phyloP scores from a whole-genome alignment of 2,888 invertebrate genomes.

The Drosophila paracracens region DNA sequence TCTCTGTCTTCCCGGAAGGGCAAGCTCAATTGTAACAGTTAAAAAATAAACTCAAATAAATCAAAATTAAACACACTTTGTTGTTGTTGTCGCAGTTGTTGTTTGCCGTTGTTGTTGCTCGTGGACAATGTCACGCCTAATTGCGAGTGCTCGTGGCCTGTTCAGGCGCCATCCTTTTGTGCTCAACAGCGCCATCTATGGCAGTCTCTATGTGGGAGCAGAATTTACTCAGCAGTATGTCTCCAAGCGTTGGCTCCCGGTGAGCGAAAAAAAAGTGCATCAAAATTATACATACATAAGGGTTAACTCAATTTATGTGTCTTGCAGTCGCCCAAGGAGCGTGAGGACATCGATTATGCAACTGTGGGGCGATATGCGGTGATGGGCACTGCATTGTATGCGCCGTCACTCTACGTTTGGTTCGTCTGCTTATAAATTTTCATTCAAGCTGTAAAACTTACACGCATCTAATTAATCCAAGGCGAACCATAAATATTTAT shows the following conservation, averaged over 20 bases:
- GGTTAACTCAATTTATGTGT: conserved; percentile 53
- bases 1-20: conserved; percentile 14
- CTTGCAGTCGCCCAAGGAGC: conserved; percentile 61
- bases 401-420: conserved; percentile 88
- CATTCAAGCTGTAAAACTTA: background rate
- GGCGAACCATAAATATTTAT: background rate
- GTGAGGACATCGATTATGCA: conserved; percentile 86
- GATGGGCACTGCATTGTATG: conserved; percentile 87
- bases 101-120: conserved; percentile 11
- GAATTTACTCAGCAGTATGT: conserved; percentile 92
- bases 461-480: conserved; percentile 7
- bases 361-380: conserved; percentile 87
- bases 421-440: conserved; percentile 77
- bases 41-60: conserved; percentile 41
- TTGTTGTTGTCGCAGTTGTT: conserved; percentile 10
- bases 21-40: conserved; percentile 43
- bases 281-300: background rate
- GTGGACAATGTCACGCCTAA: conserved; percentile 66
- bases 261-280: conserved; percentile 80
- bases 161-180: conserved; percentile 86
- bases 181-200: conserved; percentile 89
- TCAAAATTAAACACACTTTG: conserved; percentile 36
- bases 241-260: conserved; percentile 88
- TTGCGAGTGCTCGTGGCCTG: conserved; percentile 68
- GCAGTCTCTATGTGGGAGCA: conserved; percentile 91